Conservation (phyloP, 2,888 invertebrate species). For the Xanthostigma xanthostigma region DNA sequence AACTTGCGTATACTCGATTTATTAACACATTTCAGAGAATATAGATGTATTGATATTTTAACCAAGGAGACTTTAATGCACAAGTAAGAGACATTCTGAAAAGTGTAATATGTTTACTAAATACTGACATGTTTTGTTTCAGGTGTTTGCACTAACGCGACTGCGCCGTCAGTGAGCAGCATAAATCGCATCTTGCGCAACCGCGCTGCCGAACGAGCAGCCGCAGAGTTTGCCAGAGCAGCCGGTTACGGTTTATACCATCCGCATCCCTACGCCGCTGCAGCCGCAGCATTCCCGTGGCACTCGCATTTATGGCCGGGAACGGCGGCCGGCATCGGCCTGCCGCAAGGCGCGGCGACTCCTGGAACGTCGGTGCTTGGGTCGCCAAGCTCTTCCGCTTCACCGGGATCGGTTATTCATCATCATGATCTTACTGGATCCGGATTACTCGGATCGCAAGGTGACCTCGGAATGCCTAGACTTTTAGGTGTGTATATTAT, state of each 20-base stretch:
- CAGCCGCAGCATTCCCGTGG: constrained; percentile 38
- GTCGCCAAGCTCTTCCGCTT: constrained; percentile 35
- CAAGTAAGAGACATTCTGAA: no score
- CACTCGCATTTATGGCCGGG: constrained; percentile 44
- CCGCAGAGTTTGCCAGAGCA: constrained; percentile 86
- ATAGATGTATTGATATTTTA: no score
- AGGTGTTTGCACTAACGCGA: constrained; percentile 91
- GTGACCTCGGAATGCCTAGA: constrained; percentile 14
- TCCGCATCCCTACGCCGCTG: constrained; percentile 54
- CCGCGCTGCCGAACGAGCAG: constrained; percentile 89
- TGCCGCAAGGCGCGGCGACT: constrained; percentile 37
- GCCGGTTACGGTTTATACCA: constrained; percentile 80
- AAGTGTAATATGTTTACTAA: no score
- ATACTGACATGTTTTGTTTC: constrained; percentile 18
- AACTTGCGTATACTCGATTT: no score
- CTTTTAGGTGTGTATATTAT: constrained; percentile 13
- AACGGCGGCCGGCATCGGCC: constrained; percentile 34
- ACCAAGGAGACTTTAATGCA: no score
- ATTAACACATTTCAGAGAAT: no score
- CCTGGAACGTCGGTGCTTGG: constrained; percentile 30
- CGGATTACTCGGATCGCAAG: constrained; percentile 2
- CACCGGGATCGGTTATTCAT: constrained; percentile 30
- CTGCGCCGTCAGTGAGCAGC: constrained; percentile 92
- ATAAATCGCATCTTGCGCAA: constrained; percentile 93
- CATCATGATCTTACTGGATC: constrained; percentile 12